Evolutionary conservation across 1,140 invertebrate species (phyloP).

Genomic region (Drosophila prosaltans): DNA sequence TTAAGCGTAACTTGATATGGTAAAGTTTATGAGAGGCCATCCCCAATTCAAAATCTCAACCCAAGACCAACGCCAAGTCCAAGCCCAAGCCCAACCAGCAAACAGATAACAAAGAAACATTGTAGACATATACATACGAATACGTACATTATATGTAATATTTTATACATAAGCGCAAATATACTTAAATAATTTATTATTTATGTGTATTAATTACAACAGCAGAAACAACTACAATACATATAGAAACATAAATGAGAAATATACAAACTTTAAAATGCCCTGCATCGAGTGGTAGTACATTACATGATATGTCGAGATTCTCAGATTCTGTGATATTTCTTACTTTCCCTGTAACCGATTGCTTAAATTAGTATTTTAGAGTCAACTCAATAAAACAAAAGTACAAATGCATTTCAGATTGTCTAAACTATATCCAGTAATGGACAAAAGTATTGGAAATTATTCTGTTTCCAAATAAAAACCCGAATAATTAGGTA

Average conservation of each 20-base stretch:
- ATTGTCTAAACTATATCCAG: no score
- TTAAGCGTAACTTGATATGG: constrained; percentile 66
- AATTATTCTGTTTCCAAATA: no score
- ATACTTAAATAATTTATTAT: constrained; percentile 72
- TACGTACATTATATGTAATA: no score
- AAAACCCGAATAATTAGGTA: no score
- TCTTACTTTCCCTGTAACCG: no score
- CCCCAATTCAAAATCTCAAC: constrained; percentile 4
- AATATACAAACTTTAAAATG: not conserved
- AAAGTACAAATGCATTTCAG: no score
- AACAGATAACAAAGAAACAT: constrained; percentile 64
- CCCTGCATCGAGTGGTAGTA: not conserved
- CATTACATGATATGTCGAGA: no score
- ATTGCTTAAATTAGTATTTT: no score
- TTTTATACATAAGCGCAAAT: constrained; percentile 41
- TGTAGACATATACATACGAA: constrained; percentile 15
- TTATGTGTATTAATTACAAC: constrained; percentile 72
- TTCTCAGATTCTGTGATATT: no score
- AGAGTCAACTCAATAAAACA: no score
- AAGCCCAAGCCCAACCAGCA: not conserved
- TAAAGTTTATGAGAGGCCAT: constrained; percentile 76
- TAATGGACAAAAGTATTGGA: no score
- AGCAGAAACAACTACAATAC: not conserved
- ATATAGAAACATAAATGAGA: no score
- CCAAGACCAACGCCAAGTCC: not conserved